Percentiles rank a stretch among this genome's conserved stretches.
Conservation (phyloP, 2,888 invertebrate genomes). For the Tipula confusa region DNA sequence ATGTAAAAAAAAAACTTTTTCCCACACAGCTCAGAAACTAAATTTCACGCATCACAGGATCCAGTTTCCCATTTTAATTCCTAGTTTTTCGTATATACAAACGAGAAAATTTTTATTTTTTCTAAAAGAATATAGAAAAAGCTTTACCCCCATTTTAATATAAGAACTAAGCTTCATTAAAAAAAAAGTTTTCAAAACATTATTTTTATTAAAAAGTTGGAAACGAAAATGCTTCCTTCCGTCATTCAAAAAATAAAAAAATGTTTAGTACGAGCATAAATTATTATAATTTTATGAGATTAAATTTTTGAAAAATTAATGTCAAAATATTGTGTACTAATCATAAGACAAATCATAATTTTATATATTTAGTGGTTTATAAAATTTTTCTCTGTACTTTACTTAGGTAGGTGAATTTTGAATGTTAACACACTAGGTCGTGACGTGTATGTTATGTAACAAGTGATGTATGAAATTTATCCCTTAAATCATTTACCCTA, state of each 20-base stretch:
- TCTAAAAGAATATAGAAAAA: neutral
- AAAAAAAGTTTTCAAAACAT: neutral
- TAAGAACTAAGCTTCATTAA: neutral
- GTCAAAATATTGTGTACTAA: neutral
- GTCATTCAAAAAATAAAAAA: neutral
- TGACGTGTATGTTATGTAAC: neutral
- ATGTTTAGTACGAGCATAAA: neutral
- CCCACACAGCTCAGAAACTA: neutral
- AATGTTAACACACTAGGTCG: neutral
- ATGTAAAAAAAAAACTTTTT: no score
- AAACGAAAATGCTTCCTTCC: constrained; percentile 20
- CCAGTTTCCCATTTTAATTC: neutral
- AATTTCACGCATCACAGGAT: neutral
- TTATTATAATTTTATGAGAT: neutral
- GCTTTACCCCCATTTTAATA: neutral
- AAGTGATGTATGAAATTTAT: neutral
- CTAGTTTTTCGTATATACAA: neutral
- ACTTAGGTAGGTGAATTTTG: neutral
- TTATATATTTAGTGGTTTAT: neutral
- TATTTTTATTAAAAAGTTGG: neutral
- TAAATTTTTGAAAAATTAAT: neutral
- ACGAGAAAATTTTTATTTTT: neutral
- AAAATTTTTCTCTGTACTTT: neutral
- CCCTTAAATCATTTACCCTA: neutral
- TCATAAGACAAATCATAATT: neutral